Conservation (phyloP, 2,113 vertebrate species). For the Petromus typicus region DNA sequence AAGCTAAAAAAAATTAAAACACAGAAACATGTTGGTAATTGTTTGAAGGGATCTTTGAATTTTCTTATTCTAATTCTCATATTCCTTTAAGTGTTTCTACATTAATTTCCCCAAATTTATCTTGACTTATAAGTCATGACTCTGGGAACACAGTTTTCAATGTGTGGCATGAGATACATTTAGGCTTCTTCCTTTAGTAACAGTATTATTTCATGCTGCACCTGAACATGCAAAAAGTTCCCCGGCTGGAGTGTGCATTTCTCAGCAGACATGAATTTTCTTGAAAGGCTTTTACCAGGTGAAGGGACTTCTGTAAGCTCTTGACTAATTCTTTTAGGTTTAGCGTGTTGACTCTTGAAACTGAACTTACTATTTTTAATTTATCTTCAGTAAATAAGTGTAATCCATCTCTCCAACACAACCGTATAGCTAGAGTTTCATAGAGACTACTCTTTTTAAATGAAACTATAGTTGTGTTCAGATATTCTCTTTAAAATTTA, state of each 20-base stretch:
- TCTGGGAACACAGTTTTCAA: neutral
- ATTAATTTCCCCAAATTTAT: neutral
- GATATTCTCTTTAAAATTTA: neutral
- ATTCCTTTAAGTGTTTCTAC: neutral
- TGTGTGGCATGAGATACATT: neutral
- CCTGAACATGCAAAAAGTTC: neutral
- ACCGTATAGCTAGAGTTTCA: neutral
- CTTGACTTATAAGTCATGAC: neutral
- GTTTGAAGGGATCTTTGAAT: neutral
- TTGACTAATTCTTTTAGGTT: neutral
- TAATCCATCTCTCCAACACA: neutral
- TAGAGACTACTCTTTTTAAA: neutral
- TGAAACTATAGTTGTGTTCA: neutral
- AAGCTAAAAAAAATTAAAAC: neutral
- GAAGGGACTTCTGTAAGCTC: neutral
- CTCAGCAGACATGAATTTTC: neutral
- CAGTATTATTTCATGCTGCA: neutral
- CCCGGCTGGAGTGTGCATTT: neutral
- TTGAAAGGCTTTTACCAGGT: neutral
- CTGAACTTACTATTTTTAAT: neutral
- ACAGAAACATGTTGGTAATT: neutral
- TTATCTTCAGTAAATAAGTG: conserved; percentile 24
- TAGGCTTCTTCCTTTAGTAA: neutral
- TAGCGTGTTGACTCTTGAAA: neutral
- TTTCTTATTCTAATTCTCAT: conserved; percentile 15